Conservation (phyloP, 2,113 vertebrate species). For the Prionailurus bengalensis region DNA sequence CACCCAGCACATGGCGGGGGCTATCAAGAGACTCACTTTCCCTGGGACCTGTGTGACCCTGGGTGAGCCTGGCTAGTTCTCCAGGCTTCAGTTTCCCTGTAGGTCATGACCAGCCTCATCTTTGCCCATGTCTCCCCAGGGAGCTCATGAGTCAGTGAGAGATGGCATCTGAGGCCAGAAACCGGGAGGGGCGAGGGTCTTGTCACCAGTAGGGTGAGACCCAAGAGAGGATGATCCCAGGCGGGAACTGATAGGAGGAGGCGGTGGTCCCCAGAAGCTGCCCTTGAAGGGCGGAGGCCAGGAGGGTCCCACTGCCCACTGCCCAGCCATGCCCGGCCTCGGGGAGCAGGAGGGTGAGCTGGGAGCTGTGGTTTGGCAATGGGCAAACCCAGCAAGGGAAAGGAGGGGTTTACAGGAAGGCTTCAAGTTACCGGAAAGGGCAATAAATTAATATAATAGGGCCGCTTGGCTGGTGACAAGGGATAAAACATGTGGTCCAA, state of each 20-base stretch:
- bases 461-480: conserved; percentile 73
- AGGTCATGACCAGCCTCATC: not conserved
- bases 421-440: conserved; percentile 70
- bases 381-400: conserved; percentile 19
- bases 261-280: not conserved
- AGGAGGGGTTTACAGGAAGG: conserved; percentile 70
- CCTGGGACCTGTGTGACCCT: not conserved
- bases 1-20: accelerated
- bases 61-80: not conserved
- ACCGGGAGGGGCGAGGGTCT: not conserved
- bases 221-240: no score
- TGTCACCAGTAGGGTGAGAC: not conserved
- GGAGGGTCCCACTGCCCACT: not conserved
- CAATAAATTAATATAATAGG: conserved; percentile 76
- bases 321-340: accelerated
- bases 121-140: not conserved
- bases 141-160: not conserved
- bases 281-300: not conserved
- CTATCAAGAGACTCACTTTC: not conserved
- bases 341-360: not conserved
- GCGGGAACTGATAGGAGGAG: not conserved
- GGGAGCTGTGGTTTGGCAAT: conserved; percentile 17
- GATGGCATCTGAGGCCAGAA: not conserved
- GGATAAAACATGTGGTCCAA: conserved; percentile 62
- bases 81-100: not conserved